Evolutionary conservation across 2,113 vertebrate genomes (phyloP), one percentile per base, ranked within the genome.

Genomic region (Turnix velox): DNA sequence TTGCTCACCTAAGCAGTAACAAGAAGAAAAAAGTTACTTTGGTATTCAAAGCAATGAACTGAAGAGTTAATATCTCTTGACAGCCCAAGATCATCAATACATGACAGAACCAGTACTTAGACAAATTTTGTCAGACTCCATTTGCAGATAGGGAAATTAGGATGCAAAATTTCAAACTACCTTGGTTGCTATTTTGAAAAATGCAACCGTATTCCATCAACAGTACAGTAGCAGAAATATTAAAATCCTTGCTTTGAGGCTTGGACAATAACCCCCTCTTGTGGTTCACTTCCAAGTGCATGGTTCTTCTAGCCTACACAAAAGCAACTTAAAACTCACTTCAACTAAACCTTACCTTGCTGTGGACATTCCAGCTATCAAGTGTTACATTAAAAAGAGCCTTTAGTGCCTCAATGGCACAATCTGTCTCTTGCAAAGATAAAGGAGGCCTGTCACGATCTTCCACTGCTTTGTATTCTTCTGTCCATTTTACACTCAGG

Each of bases 371-470:
- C 96, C 98, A 98, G 73, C 97, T 98, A 94, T 98, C 98, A 93
- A 99, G 98, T 0, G 99, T 99, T 93, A 99, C 98, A 96, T 99
- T 99, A 97, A 99, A 99, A 86, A 99, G 97, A 96, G 98, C 98
- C 97, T 99, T 99, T 84, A 99, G 98, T 23, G 98, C 98, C 95
- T 99, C 99, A 96, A 99, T 99, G 57, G 98, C 97, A 93, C 98
- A 97, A 87, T 99, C 99, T 14, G 98, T 98, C 94, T 98, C 98
- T 96, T 99, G 98, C 61, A 97, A 94, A 58, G 99, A 98, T 13
- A 99, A 92, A 67, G 98, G 97, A 87, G 94, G 71, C 65, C 96
- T 97, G 92, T 98, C 97, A 19, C 62, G 96, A 57, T 98, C 98
- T 82, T 98, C 93, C 6, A 97, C 97, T 14, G 97, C 97, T 94